These are phyloP conservation scores for Ligdia adustata DNA, from an alignment of 2,888 invertebrate genomes.

Conservation along the genomic window DNA sequence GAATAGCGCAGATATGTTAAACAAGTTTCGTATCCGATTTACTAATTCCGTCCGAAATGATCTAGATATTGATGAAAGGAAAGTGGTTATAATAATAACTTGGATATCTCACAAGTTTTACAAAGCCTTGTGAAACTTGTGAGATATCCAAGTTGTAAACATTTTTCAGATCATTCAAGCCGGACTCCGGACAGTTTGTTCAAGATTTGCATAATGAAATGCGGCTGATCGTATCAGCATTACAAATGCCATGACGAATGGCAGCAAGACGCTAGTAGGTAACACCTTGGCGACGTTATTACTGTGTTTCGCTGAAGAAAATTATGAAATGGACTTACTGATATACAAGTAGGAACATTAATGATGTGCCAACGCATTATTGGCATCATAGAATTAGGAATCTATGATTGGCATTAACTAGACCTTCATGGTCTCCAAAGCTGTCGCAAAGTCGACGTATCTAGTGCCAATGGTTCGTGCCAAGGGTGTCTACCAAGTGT, in stretches of 20 bases:
- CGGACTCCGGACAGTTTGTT: constrained; percentile 12
- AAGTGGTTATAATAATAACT: constrained; percentile 7
- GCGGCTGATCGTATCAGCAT: constrained; percentile 27
- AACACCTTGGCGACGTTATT: constrained; percentile 12
- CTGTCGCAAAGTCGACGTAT: no score
- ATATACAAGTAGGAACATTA: no score
- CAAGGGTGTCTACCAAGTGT: no score
- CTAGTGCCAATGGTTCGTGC: no score
- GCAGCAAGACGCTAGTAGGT: constrained; percentile 8
- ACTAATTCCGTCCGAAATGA: constrained; percentile 3
- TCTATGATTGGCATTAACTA: no score
- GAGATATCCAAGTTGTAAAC: constrained; percentile 4
- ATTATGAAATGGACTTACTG: no score
- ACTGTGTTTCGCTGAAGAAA: no score
- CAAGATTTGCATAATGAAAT: constrained; percentile 23
- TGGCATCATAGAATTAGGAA: no score
- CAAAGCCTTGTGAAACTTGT: no score
- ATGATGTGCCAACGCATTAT: no score
- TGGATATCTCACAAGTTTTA: constrained; percentile 8
- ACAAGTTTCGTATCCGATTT: constrained; percentile 11
- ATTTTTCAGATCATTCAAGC: constrained; percentile 3
- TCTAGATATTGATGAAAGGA: constrained; percentile 5
- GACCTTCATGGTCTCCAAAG: no score
- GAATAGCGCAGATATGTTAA: constrained; percentile 14
- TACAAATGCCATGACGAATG: constrained; percentile 24